phyloP scores from a whole-genome alignment of 2,888 invertebrate genomes.

The Cabera pusaria region DNA sequence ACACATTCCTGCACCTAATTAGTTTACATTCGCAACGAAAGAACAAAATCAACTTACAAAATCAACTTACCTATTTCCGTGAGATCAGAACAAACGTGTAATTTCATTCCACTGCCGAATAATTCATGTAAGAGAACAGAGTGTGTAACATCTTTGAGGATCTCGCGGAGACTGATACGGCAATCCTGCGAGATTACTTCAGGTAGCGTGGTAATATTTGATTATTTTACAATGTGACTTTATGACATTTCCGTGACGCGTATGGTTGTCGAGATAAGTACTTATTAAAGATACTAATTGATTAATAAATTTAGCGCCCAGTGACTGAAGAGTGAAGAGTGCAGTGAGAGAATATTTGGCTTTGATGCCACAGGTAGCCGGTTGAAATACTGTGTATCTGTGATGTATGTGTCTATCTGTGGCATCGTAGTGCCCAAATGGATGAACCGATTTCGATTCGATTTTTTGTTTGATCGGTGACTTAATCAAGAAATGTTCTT shows the following conservation, averaged over 20 bases:
- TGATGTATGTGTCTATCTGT: too few relatives aligned
- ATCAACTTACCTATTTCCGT: slow-evolving; percentile 24
- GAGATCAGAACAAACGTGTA: slow-evolving; percentile 4
- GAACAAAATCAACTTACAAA: slow-evolving; percentile 2
- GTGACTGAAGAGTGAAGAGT: too few relatives aligned
- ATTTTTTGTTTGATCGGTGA: too few relatives aligned
- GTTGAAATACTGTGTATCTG: too few relatives aligned
- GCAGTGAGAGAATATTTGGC: too few relatives aligned
- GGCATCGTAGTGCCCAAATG: too few relatives aligned
- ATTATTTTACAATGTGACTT: slow-evolving; percentile 15
- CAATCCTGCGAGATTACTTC: slow-evolving; percentile 29
- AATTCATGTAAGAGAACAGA: slow-evolving; percentile 16
- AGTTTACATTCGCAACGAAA: too few relatives aligned
- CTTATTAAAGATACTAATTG: too few relatives aligned
- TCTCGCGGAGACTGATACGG: slow-evolving; percentile 35
- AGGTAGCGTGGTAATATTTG: slow-evolving; percentile 13
- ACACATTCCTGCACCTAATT: too few relatives aligned
- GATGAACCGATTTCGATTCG: too few relatives aligned
- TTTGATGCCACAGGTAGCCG: too few relatives aligned
- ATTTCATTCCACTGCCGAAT: slow-evolving; percentile 25
- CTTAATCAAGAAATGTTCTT: too few relatives aligned
- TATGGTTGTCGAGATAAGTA: neutral
- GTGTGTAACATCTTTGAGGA: slow-evolving; percentile 34
- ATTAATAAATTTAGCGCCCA: neutral
- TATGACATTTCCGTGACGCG: slow-evolving; percentile 22